These are phyloP conservation scores for Zaprionus taronus DNA, from an alignment of 1,140 invertebrate species.

Conservation along the genomic window DNA sequence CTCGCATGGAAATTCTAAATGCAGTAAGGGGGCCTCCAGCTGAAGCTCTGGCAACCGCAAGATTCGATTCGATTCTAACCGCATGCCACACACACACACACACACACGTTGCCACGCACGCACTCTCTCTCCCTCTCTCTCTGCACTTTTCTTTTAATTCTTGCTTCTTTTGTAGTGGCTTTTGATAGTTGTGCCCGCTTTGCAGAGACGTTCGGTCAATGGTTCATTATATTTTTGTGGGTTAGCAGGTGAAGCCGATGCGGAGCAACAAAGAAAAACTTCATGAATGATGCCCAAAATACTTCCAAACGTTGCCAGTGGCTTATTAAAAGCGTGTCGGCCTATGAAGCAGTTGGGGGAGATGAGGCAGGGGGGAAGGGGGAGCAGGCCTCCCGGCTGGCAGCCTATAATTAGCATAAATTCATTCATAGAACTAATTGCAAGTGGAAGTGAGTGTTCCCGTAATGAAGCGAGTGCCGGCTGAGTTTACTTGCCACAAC, in stretches of 20 bases:
- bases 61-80: conserved; percentile 54
- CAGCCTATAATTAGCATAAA: conserved; percentile 77
- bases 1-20: conserved; percentile 69
- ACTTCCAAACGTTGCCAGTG: conserved; percentile 36
- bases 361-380: background rate
- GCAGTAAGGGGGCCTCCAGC: conserved; percentile 29
- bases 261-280: conserved; percentile 51
- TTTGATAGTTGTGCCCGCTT: conserved; percentile 21
- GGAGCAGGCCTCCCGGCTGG: conserved; percentile 20
- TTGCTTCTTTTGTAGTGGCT: conserved; percentile 42
- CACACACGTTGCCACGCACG: conserved; percentile 50
- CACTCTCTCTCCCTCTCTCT: conserved; percentile 22
- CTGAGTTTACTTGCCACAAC: conserved; percentile 32
- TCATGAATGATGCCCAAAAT: conserved; percentile 33
- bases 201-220: conserved; percentile 62
- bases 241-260: conserved; percentile 75
- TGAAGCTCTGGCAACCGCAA: conserved; percentile 52
- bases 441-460: conserved; percentile 73
- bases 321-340: conserved; percentile 80
- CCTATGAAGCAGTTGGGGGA: background rate
- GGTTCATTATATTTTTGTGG: conserved; percentile 81
- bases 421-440: conserved; percentile 80
- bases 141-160: conserved; percentile 36
- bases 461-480: conserved; percentile 64
- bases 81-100: conserved; percentile 79